Conservation (phyloP, 2,888 invertebrate species). For the Coronaproctus castanopsis region DNA sequence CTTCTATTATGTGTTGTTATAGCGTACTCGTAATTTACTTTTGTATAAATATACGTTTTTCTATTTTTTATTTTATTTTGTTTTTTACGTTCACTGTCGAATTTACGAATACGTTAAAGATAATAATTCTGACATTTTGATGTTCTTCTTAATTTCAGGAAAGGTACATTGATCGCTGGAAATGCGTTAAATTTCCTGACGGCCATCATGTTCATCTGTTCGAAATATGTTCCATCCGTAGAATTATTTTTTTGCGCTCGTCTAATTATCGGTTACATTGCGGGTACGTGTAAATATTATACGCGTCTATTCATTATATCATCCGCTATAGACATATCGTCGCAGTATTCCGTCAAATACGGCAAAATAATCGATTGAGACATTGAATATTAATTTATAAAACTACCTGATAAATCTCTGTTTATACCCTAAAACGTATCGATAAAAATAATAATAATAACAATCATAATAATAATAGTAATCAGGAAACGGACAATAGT, state of each 20-base stretch:
- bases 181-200: conserved; percentile 45
- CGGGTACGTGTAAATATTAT: conserved; percentile 31
- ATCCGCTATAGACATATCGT: too few species aligned
- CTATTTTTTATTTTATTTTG: not conserved
- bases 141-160: conserved; percentile 36
- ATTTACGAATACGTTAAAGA: not conserved
- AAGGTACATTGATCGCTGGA: conserved; percentile 49
- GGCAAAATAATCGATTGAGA: too few species aligned
- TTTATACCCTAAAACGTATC: too few species aligned
- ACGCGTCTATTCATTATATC: too few species aligned
- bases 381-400: too few species aligned
- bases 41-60: not conserved
- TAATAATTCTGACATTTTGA: not conserved
- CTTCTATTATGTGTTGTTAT: too few species aligned
- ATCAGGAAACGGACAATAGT: too few species aligned
- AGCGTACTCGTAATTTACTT: too few species aligned
- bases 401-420: too few species aligned
- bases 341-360: too few species aligned
- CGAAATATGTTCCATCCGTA: conserved; percentile 45
- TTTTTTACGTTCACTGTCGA: not conserved
- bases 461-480: too few species aligned
- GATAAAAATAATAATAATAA: too few species aligned
- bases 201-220: conserved; percentile 44
- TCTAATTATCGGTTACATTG: conserved; percentile 52
- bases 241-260: conserved; percentile 61